A percentile compares a stretch with the other conserved stretches of the same genome.
phyloP scores from a whole-genome alignment of 35 echinoderm and acorn worm species.

The Chiridota heheva region DNA sequence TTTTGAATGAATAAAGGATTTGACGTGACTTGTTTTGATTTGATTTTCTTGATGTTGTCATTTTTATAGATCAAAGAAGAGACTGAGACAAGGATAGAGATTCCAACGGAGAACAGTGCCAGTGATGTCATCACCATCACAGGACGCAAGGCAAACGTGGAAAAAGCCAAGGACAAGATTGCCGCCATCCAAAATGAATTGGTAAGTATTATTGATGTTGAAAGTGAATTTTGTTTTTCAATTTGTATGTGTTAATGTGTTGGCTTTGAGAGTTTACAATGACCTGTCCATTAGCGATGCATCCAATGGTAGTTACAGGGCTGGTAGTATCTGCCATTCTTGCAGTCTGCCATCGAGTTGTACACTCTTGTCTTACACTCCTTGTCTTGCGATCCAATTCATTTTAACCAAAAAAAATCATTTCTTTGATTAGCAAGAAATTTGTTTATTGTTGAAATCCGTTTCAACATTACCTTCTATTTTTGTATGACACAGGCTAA shows the following conservation, averaged over 20 bases:
- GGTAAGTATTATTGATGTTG: slow-evolving; percentile 39
- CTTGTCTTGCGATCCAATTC: no score
- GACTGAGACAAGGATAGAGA: slow-evolving; percentile 94
- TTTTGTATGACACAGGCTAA: slow-evolving; percentile 85
- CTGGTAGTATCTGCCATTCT: no score
- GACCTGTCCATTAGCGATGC: not conserved
- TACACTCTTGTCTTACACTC: no score
- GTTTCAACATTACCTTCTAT: no score
- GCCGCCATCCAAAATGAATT: slow-evolving; percentile 88
- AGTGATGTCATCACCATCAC: slow-evolving; percentile 88
- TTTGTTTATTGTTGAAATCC: no score
- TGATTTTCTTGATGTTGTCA: no score
- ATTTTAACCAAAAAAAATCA: no score
- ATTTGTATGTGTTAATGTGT: not conserved
- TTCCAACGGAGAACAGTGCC: slow-evolving; percentile 89
- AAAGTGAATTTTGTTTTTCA: not conserved
- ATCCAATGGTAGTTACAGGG: not conserved
- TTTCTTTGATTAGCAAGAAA: no score
- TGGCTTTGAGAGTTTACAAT: not conserved
- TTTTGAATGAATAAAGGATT: no score
- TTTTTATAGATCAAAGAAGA: slow-evolving; percentile 87
- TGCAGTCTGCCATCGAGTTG: no score
- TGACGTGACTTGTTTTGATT: no score
- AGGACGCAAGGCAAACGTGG: slow-evolving; percentile 75
- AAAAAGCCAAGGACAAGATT: slow-evolving; percentile 82